These are phyloP conservation scores for Dermolepida albohirtum DNA, from an alignment of 2,888 invertebrate species.

Conservation along the genomic window DNA sequence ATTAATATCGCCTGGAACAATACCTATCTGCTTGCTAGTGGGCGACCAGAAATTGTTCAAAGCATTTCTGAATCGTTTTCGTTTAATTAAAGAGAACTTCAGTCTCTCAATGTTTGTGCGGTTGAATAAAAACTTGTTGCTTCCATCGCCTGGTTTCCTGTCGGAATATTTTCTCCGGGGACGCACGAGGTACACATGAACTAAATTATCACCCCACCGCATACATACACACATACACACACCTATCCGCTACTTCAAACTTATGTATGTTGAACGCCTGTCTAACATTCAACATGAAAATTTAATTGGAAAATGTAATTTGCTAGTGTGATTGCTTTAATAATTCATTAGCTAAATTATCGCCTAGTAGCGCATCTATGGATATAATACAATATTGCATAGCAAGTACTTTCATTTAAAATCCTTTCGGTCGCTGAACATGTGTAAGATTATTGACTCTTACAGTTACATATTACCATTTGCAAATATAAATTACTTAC, in stretches of 20 bases:
- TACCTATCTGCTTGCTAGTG: background rate
- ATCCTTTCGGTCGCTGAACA: too few relatives aligned
- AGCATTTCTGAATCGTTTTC: conserved; percentile 1
- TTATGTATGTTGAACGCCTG: background rate
- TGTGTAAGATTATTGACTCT: too few relatives aligned
- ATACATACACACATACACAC: background rate
- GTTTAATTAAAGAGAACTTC: conserved; percentile 13
- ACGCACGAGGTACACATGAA: background rate
- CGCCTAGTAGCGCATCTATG: too few relatives aligned
- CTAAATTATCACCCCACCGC: background rate
- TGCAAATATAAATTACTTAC: too few relatives aligned
- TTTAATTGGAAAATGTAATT: background rate
- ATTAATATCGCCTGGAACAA: conserved; percentile 1
- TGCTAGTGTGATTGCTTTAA: too few relatives aligned
- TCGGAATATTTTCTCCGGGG: conserved; percentile 12
- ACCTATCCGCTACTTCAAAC: background rate
- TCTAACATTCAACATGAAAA: conserved; percentile 1
- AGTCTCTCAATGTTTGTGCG: background rate
- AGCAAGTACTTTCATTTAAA: too few relatives aligned
- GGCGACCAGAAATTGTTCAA: conserved; percentile 2
- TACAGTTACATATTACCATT: too few relatives aligned
- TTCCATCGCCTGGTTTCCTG: background rate
- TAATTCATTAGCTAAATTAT: too few relatives aligned
- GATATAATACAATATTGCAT: too few relatives aligned
- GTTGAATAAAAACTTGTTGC: conserved; percentile 18